These are phyloP conservation scores for Haemorhous mexicanus DNA, from an alignment of 2,113 vertebrate genomes.

Conservation along the genomic window DNA sequence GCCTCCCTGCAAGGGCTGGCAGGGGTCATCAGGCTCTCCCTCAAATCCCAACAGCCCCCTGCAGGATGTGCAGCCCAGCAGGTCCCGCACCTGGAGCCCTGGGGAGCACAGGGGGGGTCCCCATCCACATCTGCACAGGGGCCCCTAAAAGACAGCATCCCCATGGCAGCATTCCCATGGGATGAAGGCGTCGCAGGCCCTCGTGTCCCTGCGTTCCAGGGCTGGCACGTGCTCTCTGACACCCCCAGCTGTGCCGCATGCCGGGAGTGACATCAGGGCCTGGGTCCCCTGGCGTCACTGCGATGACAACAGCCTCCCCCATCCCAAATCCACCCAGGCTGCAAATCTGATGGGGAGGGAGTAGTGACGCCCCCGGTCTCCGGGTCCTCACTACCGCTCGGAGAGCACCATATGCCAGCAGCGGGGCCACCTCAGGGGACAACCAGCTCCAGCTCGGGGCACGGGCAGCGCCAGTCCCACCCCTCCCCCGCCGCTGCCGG, in stretches of 20 bases:
- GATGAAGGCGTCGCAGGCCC: background rate
- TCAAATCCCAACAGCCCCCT: too few species aligned
- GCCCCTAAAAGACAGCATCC: background rate
- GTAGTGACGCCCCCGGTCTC: background rate
- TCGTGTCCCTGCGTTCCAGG: background rate
- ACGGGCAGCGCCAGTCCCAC: background rate
- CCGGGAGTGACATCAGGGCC: background rate
- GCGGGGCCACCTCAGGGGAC: background rate
- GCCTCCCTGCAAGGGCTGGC: background rate
- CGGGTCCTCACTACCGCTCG: background rate
- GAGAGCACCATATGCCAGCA: background rate
- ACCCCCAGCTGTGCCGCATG: background rate
- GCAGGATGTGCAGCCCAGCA: background rate
- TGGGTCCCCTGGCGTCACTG: background rate
- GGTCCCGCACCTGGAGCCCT: background rate
- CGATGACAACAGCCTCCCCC: background rate
- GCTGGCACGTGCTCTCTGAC: background rate
- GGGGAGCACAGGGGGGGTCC: too few species aligned
- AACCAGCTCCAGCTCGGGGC: background rate
- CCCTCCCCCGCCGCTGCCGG: background rate
- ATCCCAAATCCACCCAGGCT: background rate
- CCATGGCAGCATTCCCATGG: background rate
- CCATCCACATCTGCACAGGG: background rate
- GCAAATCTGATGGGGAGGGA: background rate
- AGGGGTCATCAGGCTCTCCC: background rate